Conservation (phyloP, 2,797 vertebrate species). For the Spinus olivaceus region DNA sequence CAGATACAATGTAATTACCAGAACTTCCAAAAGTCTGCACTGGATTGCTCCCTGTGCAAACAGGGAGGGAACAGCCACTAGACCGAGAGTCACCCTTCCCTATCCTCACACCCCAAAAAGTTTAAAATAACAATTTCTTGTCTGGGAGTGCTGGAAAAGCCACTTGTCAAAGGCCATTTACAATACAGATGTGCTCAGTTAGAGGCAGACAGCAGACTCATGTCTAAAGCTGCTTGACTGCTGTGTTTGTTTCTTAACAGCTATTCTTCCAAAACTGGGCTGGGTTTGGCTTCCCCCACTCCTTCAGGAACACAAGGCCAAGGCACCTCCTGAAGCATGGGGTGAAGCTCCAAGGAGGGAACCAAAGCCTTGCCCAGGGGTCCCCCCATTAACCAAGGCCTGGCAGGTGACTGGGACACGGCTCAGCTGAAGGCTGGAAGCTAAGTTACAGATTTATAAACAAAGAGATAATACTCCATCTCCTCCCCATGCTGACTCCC, state of each 20-base stretch:
- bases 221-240: not conserved
- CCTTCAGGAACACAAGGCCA: not conserved
- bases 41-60: not conserved
- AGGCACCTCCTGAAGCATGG: fast-evolving
- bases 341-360: not conserved
- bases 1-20: not conserved
- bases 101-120: not conserved
- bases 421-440: not conserved
- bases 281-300: not conserved
- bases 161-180: not conserved
- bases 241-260: not conserved
- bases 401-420: fast-evolving
- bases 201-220: not conserved
- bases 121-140: not conserved
- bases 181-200: not conserved
- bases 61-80: not conserved
- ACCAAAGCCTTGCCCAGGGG: fast-evolving
- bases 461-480: not conserved
- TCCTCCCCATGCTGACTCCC: not conserved
- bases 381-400: fast-evolving
- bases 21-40: not conserved
- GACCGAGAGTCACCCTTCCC: not conserved
- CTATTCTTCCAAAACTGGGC: not conserved
- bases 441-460: not conserved
- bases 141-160: not conserved